A percentile compares a stretch with the other conserved stretches of the same genome.
These are phyloP conservation scores for Adela reaumurella DNA, from an alignment of 2,888 invertebrate genomes.

Conservation along the genomic window DNA sequence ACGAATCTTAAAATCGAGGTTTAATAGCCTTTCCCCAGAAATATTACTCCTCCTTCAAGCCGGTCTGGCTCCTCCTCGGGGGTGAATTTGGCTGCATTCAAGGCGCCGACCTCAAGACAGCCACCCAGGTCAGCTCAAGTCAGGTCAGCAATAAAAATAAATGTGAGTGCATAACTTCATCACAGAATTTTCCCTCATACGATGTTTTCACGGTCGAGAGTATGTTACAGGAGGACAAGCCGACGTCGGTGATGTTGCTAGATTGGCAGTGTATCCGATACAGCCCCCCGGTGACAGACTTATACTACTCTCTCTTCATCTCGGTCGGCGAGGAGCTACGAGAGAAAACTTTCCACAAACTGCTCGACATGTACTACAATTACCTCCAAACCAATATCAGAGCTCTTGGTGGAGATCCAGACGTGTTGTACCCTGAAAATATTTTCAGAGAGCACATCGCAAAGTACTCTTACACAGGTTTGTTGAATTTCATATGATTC, in stretches of 20 bases:
- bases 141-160: too few relatives aligned
- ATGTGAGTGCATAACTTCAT: not conserved
- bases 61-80: too few relatives aligned
- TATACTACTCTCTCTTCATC: not conserved
- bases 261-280: not conserved
- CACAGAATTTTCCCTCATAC: not conserved
- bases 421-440: constrained; percentile 3
- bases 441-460: not conserved
- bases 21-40: too few relatives aligned
- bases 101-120: too few relatives aligned
- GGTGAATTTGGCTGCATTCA: too few relatives aligned
- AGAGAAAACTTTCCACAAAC: not conserved
- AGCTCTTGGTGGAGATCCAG: not conserved
- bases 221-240: not conserved
- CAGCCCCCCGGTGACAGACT: not conserved
- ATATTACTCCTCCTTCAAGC: too few relatives aligned
- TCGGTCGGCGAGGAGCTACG: not conserved
- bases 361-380: not conserved
- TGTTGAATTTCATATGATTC: too few relatives aligned
- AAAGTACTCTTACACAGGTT: not conserved
- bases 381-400: not conserved
- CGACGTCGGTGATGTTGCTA: not conserved
- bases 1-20: too few relatives aligned
- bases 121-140: too few relatives aligned
- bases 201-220: not conserved